Evolutionary conservation across 2,113 vertebrate species (phyloP).

Genomic region (Calyptommatus sinebrachiatus): DNA sequence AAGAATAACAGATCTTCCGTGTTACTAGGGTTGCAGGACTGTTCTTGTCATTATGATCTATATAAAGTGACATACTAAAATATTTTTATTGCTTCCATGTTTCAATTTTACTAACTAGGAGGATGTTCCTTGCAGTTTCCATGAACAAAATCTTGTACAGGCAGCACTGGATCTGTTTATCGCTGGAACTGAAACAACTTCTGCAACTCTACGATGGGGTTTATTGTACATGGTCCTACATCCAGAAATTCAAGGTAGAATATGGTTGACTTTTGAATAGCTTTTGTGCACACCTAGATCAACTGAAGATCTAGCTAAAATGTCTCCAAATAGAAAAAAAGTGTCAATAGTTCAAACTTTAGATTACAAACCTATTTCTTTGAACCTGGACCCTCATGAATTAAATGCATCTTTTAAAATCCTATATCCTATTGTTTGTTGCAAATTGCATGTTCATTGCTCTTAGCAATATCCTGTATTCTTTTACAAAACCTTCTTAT

Average conservation of each 20-base stretch:
- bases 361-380: too few relatives aligned
- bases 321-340: neutral
- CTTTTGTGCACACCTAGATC: neutral
- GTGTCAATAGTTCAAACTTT: too few relatives aligned
- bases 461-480: too few relatives aligned
- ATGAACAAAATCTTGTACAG: constrained; percentile 60
- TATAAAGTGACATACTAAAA: neutral
- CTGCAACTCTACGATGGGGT: constrained; percentile 77
- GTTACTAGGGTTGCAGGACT: neutral
- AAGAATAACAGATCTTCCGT: neutral
- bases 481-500: neutral
- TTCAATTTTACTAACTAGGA: neutral
- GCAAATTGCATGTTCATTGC: too few relatives aligned
- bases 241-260: constrained; percentile 78
- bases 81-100: neutral
- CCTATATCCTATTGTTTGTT: too few relatives aligned
- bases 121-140: constrained; percentile 51
- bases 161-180: constrained; percentile 73
- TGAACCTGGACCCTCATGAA: too few relatives aligned
- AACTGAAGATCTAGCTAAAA: neutral
- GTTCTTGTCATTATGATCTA: too few relatives aligned
- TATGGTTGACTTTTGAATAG: neutral
- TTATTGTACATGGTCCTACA: constrained; percentile 75
- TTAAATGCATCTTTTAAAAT: too few relatives aligned
- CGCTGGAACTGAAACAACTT: constrained; percentile 76